Conservation (phyloP, 2,113 vertebrate genomes). For the Paradoxurus hermaphroditus region DNA sequence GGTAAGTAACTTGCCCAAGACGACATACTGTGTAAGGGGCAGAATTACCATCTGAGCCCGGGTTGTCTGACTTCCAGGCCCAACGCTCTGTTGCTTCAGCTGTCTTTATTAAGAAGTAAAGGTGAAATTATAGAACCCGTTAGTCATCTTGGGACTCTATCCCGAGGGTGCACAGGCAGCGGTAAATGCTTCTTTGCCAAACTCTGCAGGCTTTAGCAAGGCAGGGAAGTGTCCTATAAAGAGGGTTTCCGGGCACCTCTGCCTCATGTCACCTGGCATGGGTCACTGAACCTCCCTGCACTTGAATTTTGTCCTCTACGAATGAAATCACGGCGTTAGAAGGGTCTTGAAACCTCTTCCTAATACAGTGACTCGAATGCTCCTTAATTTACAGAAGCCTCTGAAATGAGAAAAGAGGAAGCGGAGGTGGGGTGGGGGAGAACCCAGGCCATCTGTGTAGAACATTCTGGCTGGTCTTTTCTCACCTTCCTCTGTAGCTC, state of each 20-base stretch:
- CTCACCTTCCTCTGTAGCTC: neutral
- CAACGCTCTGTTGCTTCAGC: neutral
- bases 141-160: neutral
- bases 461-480: neutral
- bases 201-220: neutral
- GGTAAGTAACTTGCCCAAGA: neutral
- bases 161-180: neutral
- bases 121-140: neutral
- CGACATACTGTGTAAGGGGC: neutral
- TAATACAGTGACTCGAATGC: neutral
- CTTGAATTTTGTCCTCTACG: neutral
- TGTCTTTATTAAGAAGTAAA: neutral
- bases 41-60: neutral
- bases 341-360: neutral
- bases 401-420: slow-evolving; percentile 49
- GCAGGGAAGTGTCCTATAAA: neutral
- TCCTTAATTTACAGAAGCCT: neutral
- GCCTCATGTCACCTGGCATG: neutral
- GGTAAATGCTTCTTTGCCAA: neutral
- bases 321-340: neutral
- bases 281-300: neutral
- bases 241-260: neutral
- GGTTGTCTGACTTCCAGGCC: neutral
- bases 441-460: neutral
- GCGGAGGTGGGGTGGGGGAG: neutral